Conservation (phyloP, 2,113 vertebrate genomes). For the Pachypanchax playfairii region DNA sequence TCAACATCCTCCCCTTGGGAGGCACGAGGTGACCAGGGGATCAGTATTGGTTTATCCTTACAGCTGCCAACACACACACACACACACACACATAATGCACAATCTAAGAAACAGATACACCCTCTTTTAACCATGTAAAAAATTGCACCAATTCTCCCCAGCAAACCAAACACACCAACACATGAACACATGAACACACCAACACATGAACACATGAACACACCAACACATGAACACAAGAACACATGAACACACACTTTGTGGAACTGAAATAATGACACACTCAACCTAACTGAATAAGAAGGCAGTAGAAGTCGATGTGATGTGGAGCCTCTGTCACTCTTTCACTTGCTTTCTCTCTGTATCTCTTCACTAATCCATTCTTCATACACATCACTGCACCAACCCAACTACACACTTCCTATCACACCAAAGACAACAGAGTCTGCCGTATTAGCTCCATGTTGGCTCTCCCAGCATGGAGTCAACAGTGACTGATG, state of each 20-base stretch:
- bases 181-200: not conserved
- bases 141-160: slow-evolving; percentile 24
- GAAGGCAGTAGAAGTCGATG: slow-evolving; percentile 49
- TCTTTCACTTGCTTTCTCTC: slow-evolving; percentile 39
- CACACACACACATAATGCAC: slow-evolving; percentile 2
- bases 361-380: slow-evolving; percentile 50
- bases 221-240: too few species aligned
- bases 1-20: slow-evolving; percentile 77
- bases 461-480: slow-evolving; percentile 31
- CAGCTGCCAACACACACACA: slow-evolving; percentile 71
- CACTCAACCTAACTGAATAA: too few species aligned
- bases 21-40: slow-evolving; percentile 72
- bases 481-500: slow-evolving; percentile 65
- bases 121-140: too few species aligned
- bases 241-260: too few species aligned
- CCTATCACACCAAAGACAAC: slow-evolving; percentile 62
- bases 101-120: slow-evolving; percentile 22
- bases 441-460: slow-evolving; percentile 58
- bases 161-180: slow-evolving; percentile 2
- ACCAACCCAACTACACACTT: too few species aligned
- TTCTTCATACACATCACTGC: slow-evolving; percentile 28
- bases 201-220: too few species aligned
- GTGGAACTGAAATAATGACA: too few species aligned
- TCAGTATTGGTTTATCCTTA: slow-evolving; percentile 74
- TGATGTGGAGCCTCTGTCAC: slow-evolving; percentile 48